Base-by-base conservation (phyloP, 2,797 vertebrate genomes). In the Rhabdomys pumilio region DNA sequence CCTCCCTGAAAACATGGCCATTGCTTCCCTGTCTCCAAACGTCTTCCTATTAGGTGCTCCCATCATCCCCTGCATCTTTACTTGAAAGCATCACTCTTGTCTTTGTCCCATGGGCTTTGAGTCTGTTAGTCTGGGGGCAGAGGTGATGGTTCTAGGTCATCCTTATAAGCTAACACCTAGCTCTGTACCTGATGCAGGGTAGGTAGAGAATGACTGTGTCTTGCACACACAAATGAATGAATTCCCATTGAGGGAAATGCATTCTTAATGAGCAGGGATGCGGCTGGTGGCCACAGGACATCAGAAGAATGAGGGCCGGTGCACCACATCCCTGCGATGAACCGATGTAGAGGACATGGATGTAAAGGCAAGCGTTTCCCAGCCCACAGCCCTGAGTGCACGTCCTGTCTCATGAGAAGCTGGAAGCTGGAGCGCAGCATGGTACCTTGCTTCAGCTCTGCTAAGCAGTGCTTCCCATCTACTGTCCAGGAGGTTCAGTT, bases 381-480 rank as follows among this genome's bases (percentile, higher is more conserved):
- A 89, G 72, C 4, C 55, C 22, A 57, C 57, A 77, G 65, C 1
- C 65, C 12, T 7, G 57, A 90, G 76, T 53, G 44, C 85, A 82
- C 0, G 57, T 67, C 9, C 44, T 80, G 65, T 67, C 87, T 57
- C 59, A 31, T 76, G 72, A 87, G 17, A 75, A 61, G 3, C 1
- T 2, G 24, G 77, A 88, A 47, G 6, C 44, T 44, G 44, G 44
- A 44, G 15, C 44, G 96, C 94, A 75, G 14, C 15, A 17, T 0
- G 4, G 85, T 98, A 99, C 99, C 99, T 99, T 94, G 97, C 99
- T 98, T 99, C 99, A 55, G 99, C 99, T 98, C 99, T 99, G 98
- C 98, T 99, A 72, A 99, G 99, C 97, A 99, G 98, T 4, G 98
- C 95, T 92, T 99, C 99, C 99, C 99, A 99, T 98, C 99, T 99